These are phyloP conservation scores for Acrobasis consociella DNA, from an alignment of 2,888 invertebrate species.

Conservation along the genomic window DNA sequence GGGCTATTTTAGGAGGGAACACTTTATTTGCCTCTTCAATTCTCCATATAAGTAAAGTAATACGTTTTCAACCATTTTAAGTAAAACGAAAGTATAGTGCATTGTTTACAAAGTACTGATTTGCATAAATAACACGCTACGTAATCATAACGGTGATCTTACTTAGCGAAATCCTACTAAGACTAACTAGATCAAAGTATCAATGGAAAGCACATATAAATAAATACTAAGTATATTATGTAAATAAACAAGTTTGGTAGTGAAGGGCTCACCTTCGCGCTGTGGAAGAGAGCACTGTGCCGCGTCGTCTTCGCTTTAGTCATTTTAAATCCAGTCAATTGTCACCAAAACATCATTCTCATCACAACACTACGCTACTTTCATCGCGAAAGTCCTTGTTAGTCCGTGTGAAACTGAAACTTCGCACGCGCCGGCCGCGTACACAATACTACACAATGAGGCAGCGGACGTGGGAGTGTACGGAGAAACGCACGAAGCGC, in stretches of 20 bases:
- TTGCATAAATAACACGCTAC: slow-evolving; percentile 48
- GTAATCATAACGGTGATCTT: slow-evolving; percentile 30
- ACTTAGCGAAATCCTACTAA: slow-evolving; percentile 4
- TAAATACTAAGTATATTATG: slow-evolving; percentile 6
- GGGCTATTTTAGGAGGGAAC: slow-evolving; percentile 40
- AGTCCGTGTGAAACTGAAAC: slow-evolving; percentile 54
- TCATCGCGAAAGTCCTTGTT: slow-evolving; percentile 60
- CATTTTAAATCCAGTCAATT: slow-evolving; percentile 66
- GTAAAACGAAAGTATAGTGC: slow-evolving; percentile 38
- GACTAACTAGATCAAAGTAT: slow-evolving; percentile 27
- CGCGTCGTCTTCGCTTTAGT: slow-evolving; percentile 83
- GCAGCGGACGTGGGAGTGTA: slow-evolving; percentile 76
- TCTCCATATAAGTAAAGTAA: slow-evolving; percentile 15
- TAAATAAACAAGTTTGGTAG: slow-evolving; percentile 33
- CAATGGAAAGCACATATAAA: slow-evolving; percentile 33
- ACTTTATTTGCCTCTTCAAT: slow-evolving; percentile 21
- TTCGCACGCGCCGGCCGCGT: slow-evolving; percentile 50
- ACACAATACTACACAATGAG: slow-evolving; percentile 72
- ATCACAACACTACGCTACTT: slow-evolving; percentile 60
- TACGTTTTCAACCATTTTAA: slow-evolving; percentile 26
- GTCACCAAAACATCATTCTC: slow-evolving; percentile 61
- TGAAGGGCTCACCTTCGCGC: slow-evolving; percentile 85
- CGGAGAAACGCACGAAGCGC: slow-evolving; percentile 33
- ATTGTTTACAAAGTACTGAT: slow-evolving; percentile 39
- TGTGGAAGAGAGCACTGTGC: slow-evolving; percentile 87